Base-by-base conservation (phyloP, 2,113 vertebrate genomes). In the Gasterosteus aculeatus region DNA sequence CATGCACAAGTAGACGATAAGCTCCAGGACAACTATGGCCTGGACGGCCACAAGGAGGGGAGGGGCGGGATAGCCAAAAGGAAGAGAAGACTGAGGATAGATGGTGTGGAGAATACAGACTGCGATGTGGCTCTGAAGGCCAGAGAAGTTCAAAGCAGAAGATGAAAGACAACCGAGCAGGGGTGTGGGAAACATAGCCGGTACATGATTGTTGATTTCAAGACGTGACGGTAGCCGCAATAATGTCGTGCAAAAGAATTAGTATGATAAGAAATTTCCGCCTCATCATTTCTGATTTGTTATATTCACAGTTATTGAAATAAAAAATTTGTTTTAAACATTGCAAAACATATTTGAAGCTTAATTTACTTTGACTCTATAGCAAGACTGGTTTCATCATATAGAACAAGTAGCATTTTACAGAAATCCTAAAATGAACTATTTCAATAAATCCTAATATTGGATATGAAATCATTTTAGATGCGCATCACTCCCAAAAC, bases 1-100 rank as follows among this genome's bases (percentile, higher is more conserved):
- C 71, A 65, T 35, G 77, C 87, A 71, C 86, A 75, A 80, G 60
- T 63, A 66, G 72, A 46, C 90, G 91, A 92, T 91, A 93, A 94
- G 87, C 78, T 79, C 41, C 62, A 66, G 77, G 84, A 85, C 35
- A 51, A 64, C 84, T 66, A 54, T 77, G 84, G 89, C 86, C 90
- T 80, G 69, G 75, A 85, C 87, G 69, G 77, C 74, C 70, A 81
- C 31, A 54, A 59, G 60, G 44, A 63, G 70, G 57, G 68, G 22
- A 26, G 22, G 22, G 69, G 65, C 3, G 80, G 67, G 72, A 31
- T 74, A 38, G 54, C 44, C 41, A 69, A 41, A 72, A 58, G 38
- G 44, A 33, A 35, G 38, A 69, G 69, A 64, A 16, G 84, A 79
- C 47, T 66, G 67, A 79, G 83, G 73, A 82, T 60, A 41, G 62